Evolutionary conservation across 92 coral and sea anemone genomes (phyloP).

Genomic region (Zoanthus solanderi): DNA sequence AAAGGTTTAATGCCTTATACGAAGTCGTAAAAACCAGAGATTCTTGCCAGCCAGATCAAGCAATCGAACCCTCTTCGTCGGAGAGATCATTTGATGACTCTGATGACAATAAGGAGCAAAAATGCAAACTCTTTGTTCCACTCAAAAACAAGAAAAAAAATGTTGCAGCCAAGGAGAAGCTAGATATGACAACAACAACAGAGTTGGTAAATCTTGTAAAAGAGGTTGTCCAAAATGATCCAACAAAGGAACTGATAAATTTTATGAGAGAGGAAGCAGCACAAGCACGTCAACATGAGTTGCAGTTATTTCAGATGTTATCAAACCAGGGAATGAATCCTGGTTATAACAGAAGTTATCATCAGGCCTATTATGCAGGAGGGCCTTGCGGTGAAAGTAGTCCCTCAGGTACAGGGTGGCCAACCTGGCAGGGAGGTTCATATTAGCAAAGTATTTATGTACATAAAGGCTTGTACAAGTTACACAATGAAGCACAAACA

Average conservation of each 20-base stretch:
- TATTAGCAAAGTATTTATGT: neutral
- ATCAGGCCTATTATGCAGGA: slow-evolving; percentile 19
- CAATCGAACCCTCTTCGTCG: slow-evolving; percentile 60
- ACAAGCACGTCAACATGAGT: slow-evolving; percentile 22
- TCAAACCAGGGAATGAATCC: slow-evolving; percentile 27
- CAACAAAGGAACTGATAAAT: slow-evolving; percentile 24
- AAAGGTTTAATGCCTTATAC: slow-evolving; percentile 56
- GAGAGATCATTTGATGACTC: slow-evolving; percentile 30
- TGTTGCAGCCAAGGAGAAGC: slow-evolving; percentile 20
- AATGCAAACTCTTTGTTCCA: slow-evolving; percentile 23
- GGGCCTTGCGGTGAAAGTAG: slow-evolving; percentile 23
- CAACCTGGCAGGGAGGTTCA: slow-evolving; percentile 26
- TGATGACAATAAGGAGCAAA: slow-evolving; percentile 18
- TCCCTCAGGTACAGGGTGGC: slow-evolving; percentile 4
- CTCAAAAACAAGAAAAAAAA: slow-evolving; percentile 4
- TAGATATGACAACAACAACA: too few species aligned
- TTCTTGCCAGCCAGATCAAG: slow-evolving; percentile 70
- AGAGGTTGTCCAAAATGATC: slow-evolving; percentile 29
- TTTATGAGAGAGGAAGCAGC: slow-evolving; percentile 14
- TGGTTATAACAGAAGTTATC: slow-evolving; percentile 26
- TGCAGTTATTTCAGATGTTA: slow-evolving; percentile 16
- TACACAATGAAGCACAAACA: neutral
- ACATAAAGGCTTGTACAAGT: neutral
- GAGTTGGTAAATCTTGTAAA: slow-evolving; percentile 21
- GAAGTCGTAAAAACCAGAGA: slow-evolving; percentile 57